A percentile compares a stretch with the other conserved stretches of the same genome.
Evolutionary conservation across 1,140 invertebrate species (phyloP).

Genomic region (Diprion similis): DNA sequence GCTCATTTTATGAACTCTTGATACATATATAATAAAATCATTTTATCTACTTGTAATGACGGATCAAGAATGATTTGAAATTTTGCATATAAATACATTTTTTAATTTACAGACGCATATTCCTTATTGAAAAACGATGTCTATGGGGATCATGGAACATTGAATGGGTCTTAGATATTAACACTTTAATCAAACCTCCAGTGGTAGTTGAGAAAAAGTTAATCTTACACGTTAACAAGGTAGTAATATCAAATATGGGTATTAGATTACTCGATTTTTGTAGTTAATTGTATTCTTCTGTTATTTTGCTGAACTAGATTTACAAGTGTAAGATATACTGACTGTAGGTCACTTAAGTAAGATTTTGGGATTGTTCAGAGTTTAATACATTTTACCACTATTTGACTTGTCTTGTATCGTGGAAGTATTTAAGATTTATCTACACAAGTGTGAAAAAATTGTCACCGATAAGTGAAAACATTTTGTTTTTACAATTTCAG

Average conservation of each 20-base stretch:
- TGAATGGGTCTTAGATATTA: conserved; percentile 78
- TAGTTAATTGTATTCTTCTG: background rate
- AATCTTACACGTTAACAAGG: conserved; percentile 77
- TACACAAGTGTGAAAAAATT: background rate
- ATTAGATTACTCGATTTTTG: background rate
- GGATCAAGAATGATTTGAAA: background rate
- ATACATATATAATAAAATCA: conserved; percentile 15
- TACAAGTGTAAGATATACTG: background rate
- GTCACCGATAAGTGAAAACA: background rate
- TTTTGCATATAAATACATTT: too few species aligned
- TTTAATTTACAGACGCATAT: conserved; percentile 69
- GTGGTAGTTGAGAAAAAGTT: conserved; percentile 69
- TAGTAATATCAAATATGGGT: conserved; percentile 43
- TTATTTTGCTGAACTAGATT: background rate
- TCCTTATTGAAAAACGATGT: conserved; percentile 74
- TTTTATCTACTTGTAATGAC: conserved; percentile 23
- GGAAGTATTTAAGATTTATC: too few species aligned
- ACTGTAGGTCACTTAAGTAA: conserved; percentile 23
- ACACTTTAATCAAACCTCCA: conserved; percentile 77
- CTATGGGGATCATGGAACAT: conserved; percentile 78
- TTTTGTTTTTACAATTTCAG: conserved; percentile 48
- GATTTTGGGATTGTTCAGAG: background rate
- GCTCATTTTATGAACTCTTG: conserved; percentile 10
- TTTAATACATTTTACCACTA: background rate
- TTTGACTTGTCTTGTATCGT: background rate